Percentiles rank a stretch among this genome's conserved stretches.
Conservation (phyloP, 2,797 vertebrate genomes). For the Stomatorhinus walkeri region DNA sequence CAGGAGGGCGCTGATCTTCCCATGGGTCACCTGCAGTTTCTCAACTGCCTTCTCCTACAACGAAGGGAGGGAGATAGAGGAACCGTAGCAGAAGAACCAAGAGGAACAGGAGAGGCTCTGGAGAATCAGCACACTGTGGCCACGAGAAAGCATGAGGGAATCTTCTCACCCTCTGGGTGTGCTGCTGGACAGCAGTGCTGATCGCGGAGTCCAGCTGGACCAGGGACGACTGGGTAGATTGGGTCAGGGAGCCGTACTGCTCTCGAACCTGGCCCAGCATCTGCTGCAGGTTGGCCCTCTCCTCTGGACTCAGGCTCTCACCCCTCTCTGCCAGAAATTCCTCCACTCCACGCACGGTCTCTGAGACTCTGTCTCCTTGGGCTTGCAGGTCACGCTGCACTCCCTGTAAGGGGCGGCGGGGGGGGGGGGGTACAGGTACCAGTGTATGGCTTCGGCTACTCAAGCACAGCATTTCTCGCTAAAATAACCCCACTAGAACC, state of each 20-base stretch:
- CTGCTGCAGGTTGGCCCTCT: conserved; percentile 61
- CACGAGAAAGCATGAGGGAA: background rate
- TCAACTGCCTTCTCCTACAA: conserved; percentile 81
- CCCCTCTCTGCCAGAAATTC: conserved; percentile 72
- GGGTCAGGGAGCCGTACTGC: conserved; percentile 70
- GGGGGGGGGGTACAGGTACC: background rate
- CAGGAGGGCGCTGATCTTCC: conserved; percentile 75
- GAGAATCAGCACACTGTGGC: background rate
- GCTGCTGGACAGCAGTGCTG: conserved; percentile 74
- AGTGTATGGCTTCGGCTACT: background rate
- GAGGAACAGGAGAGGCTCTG: background rate
- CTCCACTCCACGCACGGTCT: conserved; percentile 73
- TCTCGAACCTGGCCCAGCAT: conserved; percentile 71
- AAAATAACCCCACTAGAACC: background rate
- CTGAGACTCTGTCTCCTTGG: conserved; percentile 60
- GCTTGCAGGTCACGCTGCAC: conserved; percentile 75
- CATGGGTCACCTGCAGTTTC: conserved; percentile 79
- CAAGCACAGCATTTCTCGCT: background rate
- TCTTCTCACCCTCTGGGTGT: conserved; percentile 78
- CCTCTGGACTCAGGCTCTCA: conserved; percentile 56
- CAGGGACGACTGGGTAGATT: conserved; percentile 62
- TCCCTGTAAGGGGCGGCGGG: conserved; percentile 54
- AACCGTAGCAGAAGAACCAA: background rate
- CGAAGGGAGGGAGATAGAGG: background rate
- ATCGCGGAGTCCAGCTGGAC: conserved; percentile 73